phyloP scores from a whole-genome alignment of 2,113 vertebrate species.

The Ammodytes marinus region DNA sequence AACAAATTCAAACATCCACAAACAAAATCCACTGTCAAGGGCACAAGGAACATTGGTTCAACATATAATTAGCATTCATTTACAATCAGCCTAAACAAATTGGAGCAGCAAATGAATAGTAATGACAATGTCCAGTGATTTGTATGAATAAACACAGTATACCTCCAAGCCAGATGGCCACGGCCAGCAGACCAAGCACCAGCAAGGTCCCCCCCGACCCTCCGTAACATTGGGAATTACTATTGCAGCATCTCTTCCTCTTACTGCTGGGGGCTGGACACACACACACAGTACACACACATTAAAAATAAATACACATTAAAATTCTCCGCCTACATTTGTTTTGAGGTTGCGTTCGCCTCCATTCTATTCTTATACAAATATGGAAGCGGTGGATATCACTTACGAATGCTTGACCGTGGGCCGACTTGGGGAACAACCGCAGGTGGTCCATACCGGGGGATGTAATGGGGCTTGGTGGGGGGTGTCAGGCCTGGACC shows the following conservation, averaged over 20 bases:
- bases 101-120: slow-evolving; percentile 9
- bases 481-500: slow-evolving; percentile 34
- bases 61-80: neutral
- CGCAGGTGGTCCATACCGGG: slow-evolving; percentile 60
- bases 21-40: neutral
- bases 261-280: slow-evolving; percentile 57
- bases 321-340: neutral
- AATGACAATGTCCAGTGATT: slow-evolving; percentile 16
- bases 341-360: neutral
- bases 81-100: slow-evolving; percentile 16
- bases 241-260: slow-evolving; percentile 49
- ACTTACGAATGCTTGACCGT: slow-evolving; percentile 59
- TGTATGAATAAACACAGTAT: slow-evolving; percentile 33
- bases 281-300: slow-evolving; percentile 4
- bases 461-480: slow-evolving; percentile 71
- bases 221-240: slow-evolving; percentile 44
- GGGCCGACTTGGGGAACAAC: slow-evolving; percentile 34
- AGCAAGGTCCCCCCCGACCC: slow-evolving; percentile 55
- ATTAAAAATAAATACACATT: neutral
- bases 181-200: slow-evolving; percentile 64
- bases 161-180: slow-evolving; percentile 83
- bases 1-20: neutral
- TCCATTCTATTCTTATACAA: neutral
- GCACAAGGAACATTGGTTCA: neutral
- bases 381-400: neutral